phyloP scores from a whole-genome alignment of 2,113 vertebrate genomes.

The Gymnogyps californianus region DNA sequence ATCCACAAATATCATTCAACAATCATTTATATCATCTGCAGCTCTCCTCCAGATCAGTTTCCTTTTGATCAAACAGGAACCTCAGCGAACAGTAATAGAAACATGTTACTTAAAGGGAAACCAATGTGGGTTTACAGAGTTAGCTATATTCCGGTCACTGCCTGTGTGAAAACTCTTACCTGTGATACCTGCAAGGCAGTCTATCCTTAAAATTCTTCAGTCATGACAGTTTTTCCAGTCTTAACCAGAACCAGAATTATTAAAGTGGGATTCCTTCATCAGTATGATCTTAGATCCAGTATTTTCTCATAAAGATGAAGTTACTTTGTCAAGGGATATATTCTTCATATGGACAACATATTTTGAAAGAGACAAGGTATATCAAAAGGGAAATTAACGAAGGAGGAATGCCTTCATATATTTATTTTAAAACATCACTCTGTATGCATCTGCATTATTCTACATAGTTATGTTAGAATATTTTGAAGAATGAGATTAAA shows the following conservation, averaged over 20 bases:
- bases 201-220: neutral
- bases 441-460: slow-evolving; percentile 18
- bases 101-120: neutral
- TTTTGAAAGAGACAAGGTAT: neutral
- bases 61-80: neutral
- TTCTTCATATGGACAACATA: neutral
- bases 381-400: neutral
- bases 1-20: neutral
- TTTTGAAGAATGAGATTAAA: slow-evolving; percentile 72
- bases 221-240: neutral
- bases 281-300: neutral
- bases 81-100: neutral
- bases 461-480: slow-evolving; percentile 25
- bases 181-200: neutral
- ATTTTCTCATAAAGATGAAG: neutral
- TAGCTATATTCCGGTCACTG: neutral
- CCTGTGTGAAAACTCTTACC: neutral
- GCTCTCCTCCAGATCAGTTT: neutral
- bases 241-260: neutral
- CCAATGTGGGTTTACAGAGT: neutral
- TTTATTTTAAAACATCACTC: slow-evolving; percentile 59
- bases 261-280: neutral
- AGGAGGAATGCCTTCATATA: neutral
- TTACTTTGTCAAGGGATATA: neutral
- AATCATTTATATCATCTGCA: neutral